phyloP scores from a whole-genome alignment of 2,888 invertebrate genomes.

The Andrena hattorfiana region DNA sequence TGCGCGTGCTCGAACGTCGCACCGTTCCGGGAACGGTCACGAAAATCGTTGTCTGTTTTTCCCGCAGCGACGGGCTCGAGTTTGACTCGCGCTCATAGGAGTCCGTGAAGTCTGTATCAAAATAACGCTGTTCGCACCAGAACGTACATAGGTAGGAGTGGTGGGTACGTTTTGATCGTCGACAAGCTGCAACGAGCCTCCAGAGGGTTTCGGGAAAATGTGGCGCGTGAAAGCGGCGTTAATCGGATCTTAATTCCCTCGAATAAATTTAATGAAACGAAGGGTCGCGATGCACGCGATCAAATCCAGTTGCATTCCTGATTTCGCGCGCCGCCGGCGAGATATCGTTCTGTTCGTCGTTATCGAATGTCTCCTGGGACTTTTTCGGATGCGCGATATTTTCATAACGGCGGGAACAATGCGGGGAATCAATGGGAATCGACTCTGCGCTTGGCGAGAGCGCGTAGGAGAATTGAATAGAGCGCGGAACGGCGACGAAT shows the following conservation, averaged over 20 bases:
- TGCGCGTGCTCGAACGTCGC: slow-evolving; percentile 9
- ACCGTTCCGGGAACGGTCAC: slow-evolving; percentile 8
- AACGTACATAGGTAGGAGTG: too few species aligned
- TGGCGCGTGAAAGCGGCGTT: slow-evolving; percentile 9
- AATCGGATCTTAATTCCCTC: slow-evolving; percentile 21
- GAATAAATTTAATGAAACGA: slow-evolving; percentile 25
- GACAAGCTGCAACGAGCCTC: slow-evolving; percentile 12
- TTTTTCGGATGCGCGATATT: slow-evolving; percentile 12
- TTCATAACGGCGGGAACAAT: neutral
- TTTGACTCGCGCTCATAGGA: neutral
- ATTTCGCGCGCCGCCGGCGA: neutral
- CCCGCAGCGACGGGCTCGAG: neutral
- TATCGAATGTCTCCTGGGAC: slow-evolving; percentile 26
- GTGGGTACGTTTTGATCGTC: neutral
- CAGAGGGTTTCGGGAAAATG: slow-evolving; percentile 3
- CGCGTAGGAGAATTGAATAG: neutral
- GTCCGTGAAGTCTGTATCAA: neutral
- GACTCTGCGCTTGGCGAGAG: neutral
- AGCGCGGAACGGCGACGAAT: neutral
- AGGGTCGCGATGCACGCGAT: neutral
- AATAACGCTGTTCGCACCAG: too few species aligned
- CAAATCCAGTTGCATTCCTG: neutral
- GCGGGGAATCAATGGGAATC: slow-evolving; percentile 4
- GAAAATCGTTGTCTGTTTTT: neutral
- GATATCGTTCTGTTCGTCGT: slow-evolving; percentile 15